Base-by-base conservation (phyloP, 2,797 vertebrate genomes). In the Sebastes oblongus region DNA sequence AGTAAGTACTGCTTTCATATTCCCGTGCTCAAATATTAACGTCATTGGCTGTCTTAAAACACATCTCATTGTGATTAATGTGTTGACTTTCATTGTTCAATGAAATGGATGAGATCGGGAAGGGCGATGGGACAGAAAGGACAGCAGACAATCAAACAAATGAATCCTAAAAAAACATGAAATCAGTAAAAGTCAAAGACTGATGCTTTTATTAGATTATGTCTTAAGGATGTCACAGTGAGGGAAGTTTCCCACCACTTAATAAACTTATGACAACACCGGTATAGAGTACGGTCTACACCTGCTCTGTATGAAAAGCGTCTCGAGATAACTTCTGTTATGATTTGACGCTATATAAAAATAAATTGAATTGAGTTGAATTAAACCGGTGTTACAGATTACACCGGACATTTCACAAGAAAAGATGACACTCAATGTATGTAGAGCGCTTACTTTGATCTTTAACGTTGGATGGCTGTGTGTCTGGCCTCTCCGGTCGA, bases 1-100 rank as follows among this genome's bases (percentile, higher is more conserved):
- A 99, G 98, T 99, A 96, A 99, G 98, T 99, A 97, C 83, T 54
- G 24, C 75, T 75, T 86, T 88, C 78, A 62, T 82, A 54, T 69
- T 85, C 29, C 27, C 42, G 11, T 14, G 71, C 73, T 86, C 68
- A 82, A 86, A 86, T 90, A 88, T 87, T 74, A 77, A 88, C 58
- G 61, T 52, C n/a, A 42, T 42, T 24, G 55, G 25, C 64, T 75
- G 67, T 81, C 56, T 83, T 80, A 66, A 66, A 84, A 81, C 76
- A 83, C 78, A 76, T 81, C 78, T 85, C 73, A 66, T 14, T 75
- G 73, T 87, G 85, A 92, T 88, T 81, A 77, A 90, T 91, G 71
- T 72, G 66, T 73, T 85, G 86, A 85, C 79, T 78, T 82, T 86
- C 67, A 76, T 65, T 75, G 70, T 39, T 34, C 36, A 39, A 83